Evolutionary conservation across 2,888 invertebrate genomes (phyloP).

Genomic region (Sphaerophoria rueppellii): DNA sequence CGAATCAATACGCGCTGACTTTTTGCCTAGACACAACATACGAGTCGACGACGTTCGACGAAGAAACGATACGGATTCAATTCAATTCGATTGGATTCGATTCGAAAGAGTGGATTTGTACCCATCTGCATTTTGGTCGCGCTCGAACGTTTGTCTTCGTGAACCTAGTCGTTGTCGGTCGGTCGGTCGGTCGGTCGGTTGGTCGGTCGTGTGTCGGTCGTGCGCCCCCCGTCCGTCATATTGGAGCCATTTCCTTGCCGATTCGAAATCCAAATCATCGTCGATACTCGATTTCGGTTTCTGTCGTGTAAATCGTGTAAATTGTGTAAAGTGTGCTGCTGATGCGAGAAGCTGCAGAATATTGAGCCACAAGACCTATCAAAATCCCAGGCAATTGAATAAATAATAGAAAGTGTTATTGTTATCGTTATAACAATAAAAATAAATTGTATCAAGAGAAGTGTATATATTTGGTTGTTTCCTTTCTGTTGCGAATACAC

Average conservation of each 20-base stretch:
- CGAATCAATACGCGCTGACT: constrained; percentile 71
- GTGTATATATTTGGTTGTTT: constrained; percentile 28
- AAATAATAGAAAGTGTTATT: constrained; percentile 73
- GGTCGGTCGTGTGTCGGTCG: neutral
- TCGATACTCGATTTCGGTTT: neutral
- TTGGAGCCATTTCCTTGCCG: constrained; percentile 2
- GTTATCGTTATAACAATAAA: constrained; percentile 73
- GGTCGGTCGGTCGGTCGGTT: too few relatives aligned
- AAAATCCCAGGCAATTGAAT: constrained; percentile 73
- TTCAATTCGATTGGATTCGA: constrained; percentile 1
- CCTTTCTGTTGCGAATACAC: constrained; percentile 11
- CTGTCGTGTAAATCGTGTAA: constrained; percentile 25
- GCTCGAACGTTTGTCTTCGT: constrained; percentile 14
- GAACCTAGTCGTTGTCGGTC: neutral
- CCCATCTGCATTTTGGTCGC: constrained; percentile 38
- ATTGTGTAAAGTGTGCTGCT: constrained; percentile 14
- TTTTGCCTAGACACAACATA: constrained; percentile 55
- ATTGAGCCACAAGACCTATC: constrained; percentile 58
- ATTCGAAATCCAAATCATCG: constrained; percentile 28
- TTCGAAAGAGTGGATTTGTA: constrained; percentile 14
- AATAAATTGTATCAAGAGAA: constrained; percentile 70
- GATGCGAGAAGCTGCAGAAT: constrained; percentile 36
- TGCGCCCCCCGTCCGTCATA: constrained; percentile 23
- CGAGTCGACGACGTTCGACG: neutral
- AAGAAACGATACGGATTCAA: constrained; percentile 38